phyloP scores from a whole-genome alignment of 35 echinoderm and acorn worm species.

The Ptychodera flava region DNA sequence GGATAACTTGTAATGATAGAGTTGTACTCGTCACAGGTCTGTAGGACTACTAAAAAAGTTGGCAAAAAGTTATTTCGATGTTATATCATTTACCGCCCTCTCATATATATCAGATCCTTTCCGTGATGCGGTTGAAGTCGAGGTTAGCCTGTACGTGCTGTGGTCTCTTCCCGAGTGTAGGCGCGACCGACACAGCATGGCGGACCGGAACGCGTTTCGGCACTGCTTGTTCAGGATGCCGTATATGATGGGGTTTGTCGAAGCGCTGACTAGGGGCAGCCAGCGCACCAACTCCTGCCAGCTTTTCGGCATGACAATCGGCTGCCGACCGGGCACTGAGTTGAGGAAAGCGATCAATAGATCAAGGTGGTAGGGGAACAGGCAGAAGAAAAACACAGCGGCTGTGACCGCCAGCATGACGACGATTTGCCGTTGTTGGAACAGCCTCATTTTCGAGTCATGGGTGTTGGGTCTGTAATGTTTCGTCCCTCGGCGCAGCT shows the following conservation, averaged over 20 bases:
- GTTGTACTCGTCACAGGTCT: too few species aligned
- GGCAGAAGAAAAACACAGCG: neutral
- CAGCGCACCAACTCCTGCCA: neutral
- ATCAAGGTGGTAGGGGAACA: neutral
- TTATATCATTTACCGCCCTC: too few species aligned
- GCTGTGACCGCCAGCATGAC: neutral
- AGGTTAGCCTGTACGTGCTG: neutral
- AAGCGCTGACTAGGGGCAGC: neutral
- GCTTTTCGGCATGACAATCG: neutral
- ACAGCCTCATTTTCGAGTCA: neutral
- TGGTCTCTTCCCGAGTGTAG: neutral
- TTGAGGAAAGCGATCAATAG: neutral
- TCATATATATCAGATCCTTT: too few species aligned
- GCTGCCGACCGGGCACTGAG: neutral
- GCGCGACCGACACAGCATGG: neutral
- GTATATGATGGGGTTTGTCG: neutral
- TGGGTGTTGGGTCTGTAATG: neutral
- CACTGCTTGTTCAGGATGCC: neutral
- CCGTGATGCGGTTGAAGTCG: neutral
- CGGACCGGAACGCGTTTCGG: neutral
- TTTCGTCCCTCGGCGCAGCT: neutral
- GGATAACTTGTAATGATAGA: too few species aligned
- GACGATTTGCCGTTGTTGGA: neutral
- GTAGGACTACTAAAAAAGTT: too few species aligned
- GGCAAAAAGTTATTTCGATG: too few species aligned